phyloP scores from a whole-genome alignment of 2,888 invertebrate species.

The Leuctra nigra region DNA sequence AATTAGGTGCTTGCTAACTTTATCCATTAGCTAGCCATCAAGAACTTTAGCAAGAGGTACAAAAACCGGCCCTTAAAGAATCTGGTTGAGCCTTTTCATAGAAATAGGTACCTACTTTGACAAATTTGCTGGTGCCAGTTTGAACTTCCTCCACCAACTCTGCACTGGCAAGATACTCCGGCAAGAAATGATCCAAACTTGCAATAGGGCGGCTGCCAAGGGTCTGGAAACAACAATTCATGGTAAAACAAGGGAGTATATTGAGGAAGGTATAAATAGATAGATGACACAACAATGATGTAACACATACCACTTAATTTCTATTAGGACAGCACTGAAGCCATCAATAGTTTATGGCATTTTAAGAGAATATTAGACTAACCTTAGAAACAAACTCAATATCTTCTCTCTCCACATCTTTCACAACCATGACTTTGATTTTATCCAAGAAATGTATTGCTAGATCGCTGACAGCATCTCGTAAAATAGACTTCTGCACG shows the following conservation, averaged over 20 bases:
- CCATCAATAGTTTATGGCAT: neutral
- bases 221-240: slow-evolving; percentile 44
- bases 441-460: slow-evolving; percentile 98
- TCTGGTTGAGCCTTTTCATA: neutral
- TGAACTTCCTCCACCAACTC: slow-evolving; percentile 92
- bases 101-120: slow-evolving; percentile 55
- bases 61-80: no score
- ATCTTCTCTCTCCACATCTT: slow-evolving; percentile 97
- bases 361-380: slow-evolving; percentile 25
- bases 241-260: neutral
- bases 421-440: slow-evolving; percentile 97
- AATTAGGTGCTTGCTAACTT: no score
- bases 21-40: no score
- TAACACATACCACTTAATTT: no score
- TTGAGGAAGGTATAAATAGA: no score
- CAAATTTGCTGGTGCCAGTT: slow-evolving; percentile 82
- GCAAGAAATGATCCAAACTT: slow-evolving; percentile 93
- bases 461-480: slow-evolving; percentile 95
- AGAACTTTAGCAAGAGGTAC: no score
- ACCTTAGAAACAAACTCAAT: slow-evolving; percentile 94
- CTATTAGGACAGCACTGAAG: neutral
- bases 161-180: slow-evolving; percentile 86
- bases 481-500: slow-evolving; percentile 74
- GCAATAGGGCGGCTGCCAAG: slow-evolving; percentile 93
- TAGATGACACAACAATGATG: no score